phyloP scores from a whole-genome alignment of 2,797 vertebrate genomes.

The Synanceia verrucosa region DNA sequence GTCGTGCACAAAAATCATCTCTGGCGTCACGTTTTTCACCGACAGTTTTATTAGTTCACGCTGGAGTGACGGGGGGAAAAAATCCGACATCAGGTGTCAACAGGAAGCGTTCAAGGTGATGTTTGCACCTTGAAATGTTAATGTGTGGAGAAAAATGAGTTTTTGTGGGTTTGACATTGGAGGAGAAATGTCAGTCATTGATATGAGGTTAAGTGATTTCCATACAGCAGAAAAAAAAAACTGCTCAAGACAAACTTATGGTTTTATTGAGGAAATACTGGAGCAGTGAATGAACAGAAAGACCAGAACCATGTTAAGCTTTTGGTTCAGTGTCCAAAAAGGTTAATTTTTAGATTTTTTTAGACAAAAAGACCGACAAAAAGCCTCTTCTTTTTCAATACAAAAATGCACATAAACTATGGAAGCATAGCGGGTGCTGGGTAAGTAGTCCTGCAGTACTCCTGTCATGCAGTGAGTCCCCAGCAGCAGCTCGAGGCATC shows the following conservation, averaged over 20 bases:
- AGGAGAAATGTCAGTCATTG: neutral
- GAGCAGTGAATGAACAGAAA: neutral
- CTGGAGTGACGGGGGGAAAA: neutral
- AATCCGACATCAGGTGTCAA: constrained; percentile 18
- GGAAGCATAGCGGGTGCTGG: neutral
- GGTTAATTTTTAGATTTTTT: no score
- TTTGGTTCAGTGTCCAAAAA: no score
- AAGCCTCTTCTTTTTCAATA: no score
- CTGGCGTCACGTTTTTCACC: neutral
- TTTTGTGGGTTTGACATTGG: constrained; percentile 1
- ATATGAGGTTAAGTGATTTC: neutral
- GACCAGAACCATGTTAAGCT: neutral
- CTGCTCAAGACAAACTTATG: no score
- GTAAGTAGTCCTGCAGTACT: neutral
- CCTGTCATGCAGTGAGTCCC: neutral
- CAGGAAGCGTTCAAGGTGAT: constrained; percentile 23
- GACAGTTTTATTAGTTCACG: constrained; percentile 50
- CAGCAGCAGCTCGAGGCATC: neutral
- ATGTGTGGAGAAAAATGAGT: neutral
- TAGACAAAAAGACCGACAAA: no score
- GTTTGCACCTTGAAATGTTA: constrained; percentile 19
- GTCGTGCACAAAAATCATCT: neutral
- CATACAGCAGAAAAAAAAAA: neutral
- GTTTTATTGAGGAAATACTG: no score
- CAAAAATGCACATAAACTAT: neutral